A percentile compares a stretch with the other conserved stretches of the same genome.
Evolutionary conservation across 2,888 invertebrate genomes (phyloP).

Genomic region (Strigamia transsilvanica): DNA sequence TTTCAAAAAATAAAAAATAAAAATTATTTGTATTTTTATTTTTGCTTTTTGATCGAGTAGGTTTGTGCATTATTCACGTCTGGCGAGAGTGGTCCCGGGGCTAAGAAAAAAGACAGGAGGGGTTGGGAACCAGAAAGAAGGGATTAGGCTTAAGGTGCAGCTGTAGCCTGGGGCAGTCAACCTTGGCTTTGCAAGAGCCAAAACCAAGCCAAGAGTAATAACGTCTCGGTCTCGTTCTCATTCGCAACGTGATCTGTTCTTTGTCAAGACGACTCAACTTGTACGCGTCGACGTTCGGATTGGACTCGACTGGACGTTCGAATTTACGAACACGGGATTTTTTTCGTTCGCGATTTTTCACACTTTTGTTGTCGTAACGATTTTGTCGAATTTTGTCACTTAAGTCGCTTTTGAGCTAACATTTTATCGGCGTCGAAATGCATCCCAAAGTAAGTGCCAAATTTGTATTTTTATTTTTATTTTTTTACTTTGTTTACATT

Average conservation of each 20-base stretch:
- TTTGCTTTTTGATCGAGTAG: background rate
- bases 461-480: background rate
- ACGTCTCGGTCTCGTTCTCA: constrained; percentile 32
- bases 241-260: constrained; percentile 35
- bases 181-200: constrained; percentile 20
- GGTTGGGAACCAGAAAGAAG: background rate
- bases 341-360: background rate
- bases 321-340: background rate
- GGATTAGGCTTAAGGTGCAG: constrained; percentile 49
- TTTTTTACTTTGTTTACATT: background rate
- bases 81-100: constrained; percentile 23
- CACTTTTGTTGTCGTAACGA: no score
- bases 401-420: background rate
- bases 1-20: no score
- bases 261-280: constrained; percentile 29
- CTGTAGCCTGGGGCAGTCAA: constrained; percentile 45
- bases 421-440: background rate
- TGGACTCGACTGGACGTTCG: background rate
- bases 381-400: background rate
- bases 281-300: background rate
- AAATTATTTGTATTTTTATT: background rate
- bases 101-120: constrained; percentile 4
- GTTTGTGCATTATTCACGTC: background rate
- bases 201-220: background rate
- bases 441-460: constrained; percentile 27